These are phyloP conservation scores for Eupsilia transversa DNA, from an alignment of 2,888 invertebrate genomes.

Conservation along the genomic window DNA sequence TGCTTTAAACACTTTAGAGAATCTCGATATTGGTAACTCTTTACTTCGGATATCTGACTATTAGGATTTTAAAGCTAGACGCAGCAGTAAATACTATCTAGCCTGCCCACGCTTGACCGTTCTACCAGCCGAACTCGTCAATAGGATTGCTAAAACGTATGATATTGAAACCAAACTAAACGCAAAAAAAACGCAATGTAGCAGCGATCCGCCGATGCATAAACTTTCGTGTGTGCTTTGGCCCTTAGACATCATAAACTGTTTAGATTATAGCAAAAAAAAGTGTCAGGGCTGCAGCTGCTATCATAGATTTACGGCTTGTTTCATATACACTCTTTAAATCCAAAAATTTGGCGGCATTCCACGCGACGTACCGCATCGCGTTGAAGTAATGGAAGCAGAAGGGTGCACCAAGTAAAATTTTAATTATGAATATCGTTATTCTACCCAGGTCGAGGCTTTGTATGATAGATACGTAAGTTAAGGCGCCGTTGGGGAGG, in stretches of 20 bases:
- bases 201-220: not conserved
- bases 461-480: slow-evolving; percentile 81
- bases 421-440: slow-evolving; percentile 73
- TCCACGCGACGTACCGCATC: slow-evolving; percentile 80
- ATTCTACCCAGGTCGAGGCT: slow-evolving; percentile 75
- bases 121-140: not conserved
- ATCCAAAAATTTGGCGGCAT: slow-evolving; percentile 71
- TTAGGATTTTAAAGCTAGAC: not conserved
- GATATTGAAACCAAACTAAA: not conserved
- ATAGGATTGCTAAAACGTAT: not conserved
- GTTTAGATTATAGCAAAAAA: slow-evolving; percentile 74
- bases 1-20: too few relatives aligned
- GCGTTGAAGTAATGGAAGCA: slow-evolving; percentile 82
- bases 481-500: slow-evolving; percentile 81
- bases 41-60: not conserved
- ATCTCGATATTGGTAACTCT: not conserved
- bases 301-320: slow-evolving; percentile 70
- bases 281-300: slow-evolving; percentile 55
- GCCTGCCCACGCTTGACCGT: not conserved
- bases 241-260: not conserved
- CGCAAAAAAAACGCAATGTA: not conserved
- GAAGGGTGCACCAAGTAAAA: slow-evolving; percentile 77
- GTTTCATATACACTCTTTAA: slow-evolving; percentile 73
- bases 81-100: too few relatives aligned
- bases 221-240: slow-evolving; percentile 20